These are phyloP conservation scores for Dendrolimus pini DNA, from an alignment of 2,888 invertebrate genomes.

Conservation along the genomic window DNA sequence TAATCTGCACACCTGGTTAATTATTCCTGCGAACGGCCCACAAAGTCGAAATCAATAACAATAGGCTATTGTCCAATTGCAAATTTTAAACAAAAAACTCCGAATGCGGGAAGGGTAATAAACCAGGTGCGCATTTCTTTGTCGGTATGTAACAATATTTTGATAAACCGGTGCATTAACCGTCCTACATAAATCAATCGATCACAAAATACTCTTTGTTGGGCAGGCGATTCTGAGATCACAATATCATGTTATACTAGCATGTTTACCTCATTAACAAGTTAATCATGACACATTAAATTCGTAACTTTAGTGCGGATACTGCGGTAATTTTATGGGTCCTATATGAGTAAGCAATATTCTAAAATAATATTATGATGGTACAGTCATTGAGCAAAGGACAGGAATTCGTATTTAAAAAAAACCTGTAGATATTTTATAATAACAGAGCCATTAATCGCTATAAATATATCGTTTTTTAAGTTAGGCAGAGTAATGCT, in stretches of 20 bases:
- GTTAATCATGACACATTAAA: constrained; percentile 4
- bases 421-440: too few species aligned
- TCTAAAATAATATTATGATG: constrained; percentile 4
- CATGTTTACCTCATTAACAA: constrained; percentile 1
- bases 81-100: too few species aligned
- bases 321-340: constrained; percentile 6
- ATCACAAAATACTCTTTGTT: not conserved
- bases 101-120: too few species aligned
- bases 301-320: constrained; percentile 5
- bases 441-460: too few species aligned
- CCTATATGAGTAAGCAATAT: constrained; percentile 4
- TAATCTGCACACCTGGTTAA: too few species aligned
- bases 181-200: not conserved
- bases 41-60: too few species aligned
- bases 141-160: too few species aligned
- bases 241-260: not conserved
- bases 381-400: constrained; percentile 4
- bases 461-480: too few species aligned
- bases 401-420: not conserved
- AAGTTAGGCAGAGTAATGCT: too few species aligned
- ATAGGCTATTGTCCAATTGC: too few species aligned
- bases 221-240: not conserved
- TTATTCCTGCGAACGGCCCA: too few species aligned
- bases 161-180: not conserved
- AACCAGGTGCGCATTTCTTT: too few species aligned